A percentile compares a stretch with the other conserved stretches of the same genome.
Conservation (phyloP, 2,797 vertebrate species). For the Manis crassicaudata region DNA sequence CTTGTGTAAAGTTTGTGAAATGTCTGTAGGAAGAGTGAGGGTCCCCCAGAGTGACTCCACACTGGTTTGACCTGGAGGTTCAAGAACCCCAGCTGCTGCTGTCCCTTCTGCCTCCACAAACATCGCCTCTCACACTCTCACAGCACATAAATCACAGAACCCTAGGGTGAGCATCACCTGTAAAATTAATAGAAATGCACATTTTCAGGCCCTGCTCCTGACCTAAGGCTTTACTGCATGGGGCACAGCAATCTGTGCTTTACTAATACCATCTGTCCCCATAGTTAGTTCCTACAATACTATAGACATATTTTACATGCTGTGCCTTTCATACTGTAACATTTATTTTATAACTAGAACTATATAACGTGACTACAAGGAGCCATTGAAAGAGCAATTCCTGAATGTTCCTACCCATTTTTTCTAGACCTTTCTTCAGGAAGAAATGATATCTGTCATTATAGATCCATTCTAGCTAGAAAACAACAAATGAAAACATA, state of each 20-base stretch:
- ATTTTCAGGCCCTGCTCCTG: neutral
- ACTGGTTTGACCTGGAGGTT: neutral
- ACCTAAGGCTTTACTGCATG: neutral
- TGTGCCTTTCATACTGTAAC: too few species aligned
- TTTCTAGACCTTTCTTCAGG: neutral
- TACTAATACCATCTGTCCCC: neutral
- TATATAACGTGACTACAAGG: neutral
- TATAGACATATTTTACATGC: too few species aligned
- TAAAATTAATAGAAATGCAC: neutral
- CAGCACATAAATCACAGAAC: neutral
- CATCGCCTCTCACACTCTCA: neutral
- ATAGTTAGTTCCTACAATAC: too few species aligned
- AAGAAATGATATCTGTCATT: neutral
- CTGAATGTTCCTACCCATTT: neutral
- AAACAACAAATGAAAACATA: neutral
- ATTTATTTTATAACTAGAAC: neutral
- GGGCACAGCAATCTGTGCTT: neutral
- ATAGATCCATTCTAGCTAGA: neutral
- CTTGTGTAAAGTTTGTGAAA: neutral
- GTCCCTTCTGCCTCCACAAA: neutral
- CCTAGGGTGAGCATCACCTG: neutral
- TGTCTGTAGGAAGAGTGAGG: neutral
- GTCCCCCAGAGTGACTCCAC: neutral
- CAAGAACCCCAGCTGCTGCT: neutral
- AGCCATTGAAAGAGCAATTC: neutral